Base-by-base conservation (phyloP, 2,888 invertebrate genomes). In the Brenthis ino region DNA sequence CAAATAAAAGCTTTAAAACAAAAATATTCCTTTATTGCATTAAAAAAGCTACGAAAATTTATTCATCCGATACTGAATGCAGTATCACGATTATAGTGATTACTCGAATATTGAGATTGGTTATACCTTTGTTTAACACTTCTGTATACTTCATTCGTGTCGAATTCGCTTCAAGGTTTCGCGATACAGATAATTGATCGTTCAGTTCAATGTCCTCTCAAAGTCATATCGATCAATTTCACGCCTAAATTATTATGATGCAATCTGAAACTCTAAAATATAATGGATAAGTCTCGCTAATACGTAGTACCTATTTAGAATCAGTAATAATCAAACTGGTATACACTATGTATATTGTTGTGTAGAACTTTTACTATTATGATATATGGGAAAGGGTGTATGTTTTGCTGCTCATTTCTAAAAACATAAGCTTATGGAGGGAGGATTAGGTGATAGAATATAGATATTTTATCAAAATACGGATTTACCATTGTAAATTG, bases 121-220 rank as follows among this genome's bases (percentile, higher is more conserved):
- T 68, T 65, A 68, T 71, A 67, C 56, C 53, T 67, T 65, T 56
- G 70, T 68, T 65, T 65, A 57, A 64, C 43, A 54, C 65, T 64
- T 57, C 20, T 47, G 51, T 64, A 66, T 64, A 58, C 37, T 68
- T 43, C 37, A 33, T 57, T 64, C 68, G 71, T 71, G 63, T 61
- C 72, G 68, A 74, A 74, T 72, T 48, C 60, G 51, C 56, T 63
- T 48, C 74, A 74, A 72, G 72, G 74, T 69, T 65, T 67, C 61
- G 67, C 70, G 64, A 61, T 33, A 51, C 55, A 55, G 53, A 37
- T 70, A 68, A 68, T 71, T 68, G 65, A 66, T 68, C 24, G 51
- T 55, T 43, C 43, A 54, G 69, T 51, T 69, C 69, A 55, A 61
- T 57, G 69, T 37, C 66, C 69, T 72, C 67, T 69, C 69, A 72